These are phyloP conservation scores for Nicator chloris DNA, from an alignment of 2,113 vertebrate genomes.

Conservation along the genomic window DNA sequence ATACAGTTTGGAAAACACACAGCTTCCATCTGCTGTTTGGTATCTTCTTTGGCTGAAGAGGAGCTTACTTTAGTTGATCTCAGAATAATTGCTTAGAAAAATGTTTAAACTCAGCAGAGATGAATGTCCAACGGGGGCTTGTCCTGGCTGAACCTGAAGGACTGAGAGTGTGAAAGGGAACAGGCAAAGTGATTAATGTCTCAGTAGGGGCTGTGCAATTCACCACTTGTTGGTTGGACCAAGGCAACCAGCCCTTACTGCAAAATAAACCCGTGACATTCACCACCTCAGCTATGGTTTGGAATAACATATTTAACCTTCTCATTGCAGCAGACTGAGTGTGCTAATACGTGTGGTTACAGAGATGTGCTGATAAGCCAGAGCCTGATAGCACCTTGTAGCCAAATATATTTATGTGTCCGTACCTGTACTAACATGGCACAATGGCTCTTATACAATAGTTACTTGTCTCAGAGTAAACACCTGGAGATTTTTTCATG, in stretches of 20 bases:
- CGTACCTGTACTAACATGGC: conserved; percentile 10
- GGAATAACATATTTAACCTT: background rate
- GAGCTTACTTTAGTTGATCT: background rate
- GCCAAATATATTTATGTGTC: background rate
- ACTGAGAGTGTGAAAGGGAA: background rate
- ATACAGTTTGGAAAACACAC: background rate
- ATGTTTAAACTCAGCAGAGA: background rate
- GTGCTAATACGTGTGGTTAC: background rate
- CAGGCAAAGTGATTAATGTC: background rate
- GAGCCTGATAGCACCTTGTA: background rate
- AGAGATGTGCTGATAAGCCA: conserved; percentile 28
- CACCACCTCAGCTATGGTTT: background rate
- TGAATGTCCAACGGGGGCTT: background rate
- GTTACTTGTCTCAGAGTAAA: conserved; percentile 37
- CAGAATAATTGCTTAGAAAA: background rate
- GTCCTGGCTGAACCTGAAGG: background rate
- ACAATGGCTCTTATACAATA: conserved; percentile 20
- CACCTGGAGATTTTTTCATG: background rate
- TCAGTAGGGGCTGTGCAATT: background rate
- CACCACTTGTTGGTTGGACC: background rate
- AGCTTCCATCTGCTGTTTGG: background rate
- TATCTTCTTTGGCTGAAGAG: background rate
- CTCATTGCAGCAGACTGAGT: background rate
- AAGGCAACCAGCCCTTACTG: background rate
- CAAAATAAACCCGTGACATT: background rate